Conservation (phyloP, 2,888 invertebrate species). For the Chrysina gloriosa region DNA sequence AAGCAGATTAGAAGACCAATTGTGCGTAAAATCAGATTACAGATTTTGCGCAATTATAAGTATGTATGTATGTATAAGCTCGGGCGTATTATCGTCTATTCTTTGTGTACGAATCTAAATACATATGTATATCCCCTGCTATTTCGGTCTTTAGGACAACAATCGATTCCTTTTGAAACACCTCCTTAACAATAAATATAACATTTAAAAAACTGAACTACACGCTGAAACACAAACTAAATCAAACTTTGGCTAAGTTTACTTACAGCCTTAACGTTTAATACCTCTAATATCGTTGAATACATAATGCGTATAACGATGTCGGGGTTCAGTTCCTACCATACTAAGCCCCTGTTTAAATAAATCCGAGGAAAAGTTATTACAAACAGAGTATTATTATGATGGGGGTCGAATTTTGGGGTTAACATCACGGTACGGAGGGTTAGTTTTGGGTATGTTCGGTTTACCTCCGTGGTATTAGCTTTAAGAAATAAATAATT, state of each 20-base stretch:
- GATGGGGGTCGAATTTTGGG: conserved; percentile 42
- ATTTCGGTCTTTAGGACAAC: background rate
- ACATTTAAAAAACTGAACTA: conserved; percentile 2
- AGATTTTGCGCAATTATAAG: conserved; percentile 20
- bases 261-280: conserved; percentile 13
- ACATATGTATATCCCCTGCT: conserved; percentile 4
- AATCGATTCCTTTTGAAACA: background rate
- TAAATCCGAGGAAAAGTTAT: conserved; percentile 40
- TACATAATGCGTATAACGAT: conserved; percentile 28
- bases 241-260: conserved; percentile 10
- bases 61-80: conserved; percentile 26
- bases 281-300: conserved; percentile 33
- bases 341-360: conserved; percentile 26
- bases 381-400: conserved; percentile 37
- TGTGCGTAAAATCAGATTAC: conserved; percentile 50
- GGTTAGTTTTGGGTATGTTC: conserved; percentile 48
- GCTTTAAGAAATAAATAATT: conserved; percentile 48
- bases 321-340: conserved; percentile 24
- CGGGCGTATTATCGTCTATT: background rate
- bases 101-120: background rate
- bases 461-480: conserved; percentile 52
- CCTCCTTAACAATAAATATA: background rate
- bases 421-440: conserved; percentile 39
- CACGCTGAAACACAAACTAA: background rate
- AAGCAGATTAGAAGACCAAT: conserved; percentile 46